Percentiles rank a stretch among this genome's conserved stretches.
phyloP scores from a whole-genome alignment of 92 coral and sea anemone species.

The Chrysogorgia sp. region DNA sequence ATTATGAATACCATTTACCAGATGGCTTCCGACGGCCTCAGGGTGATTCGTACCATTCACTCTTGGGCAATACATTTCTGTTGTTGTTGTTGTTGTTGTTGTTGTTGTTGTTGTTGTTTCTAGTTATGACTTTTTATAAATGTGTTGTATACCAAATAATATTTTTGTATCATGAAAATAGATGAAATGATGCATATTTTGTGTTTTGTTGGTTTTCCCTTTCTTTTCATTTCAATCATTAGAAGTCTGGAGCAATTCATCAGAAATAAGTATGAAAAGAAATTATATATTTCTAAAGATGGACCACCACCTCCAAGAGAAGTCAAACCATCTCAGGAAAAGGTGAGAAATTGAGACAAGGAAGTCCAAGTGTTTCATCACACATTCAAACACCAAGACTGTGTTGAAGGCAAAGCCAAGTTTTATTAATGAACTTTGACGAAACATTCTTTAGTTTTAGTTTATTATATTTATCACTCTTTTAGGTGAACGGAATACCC shows the following conservation, averaged over 20 bases:
- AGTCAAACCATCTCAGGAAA: constrained; percentile 25
- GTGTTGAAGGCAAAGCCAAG: too few relatives aligned
- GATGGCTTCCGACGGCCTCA: constrained; percentile 93
- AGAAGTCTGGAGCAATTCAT: constrained; percentile 89
- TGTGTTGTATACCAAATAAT: neutral
- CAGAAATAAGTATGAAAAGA: constrained; percentile 90
- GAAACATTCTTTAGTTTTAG: too few relatives aligned
- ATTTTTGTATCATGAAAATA: neutral
- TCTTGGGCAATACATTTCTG: neutral
- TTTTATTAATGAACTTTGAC: too few relatives aligned
- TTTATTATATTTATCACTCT: too few relatives aligned
- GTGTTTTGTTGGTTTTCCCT: constrained; percentile 10
- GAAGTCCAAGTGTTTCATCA: too few relatives aligned
- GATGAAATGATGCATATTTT: too few relatives aligned
- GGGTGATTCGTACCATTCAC: constrained; percentile 81
- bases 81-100: neutral
- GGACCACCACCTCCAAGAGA: constrained; percentile 75
- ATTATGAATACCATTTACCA: constrained; percentile 90
- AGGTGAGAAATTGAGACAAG: neutral
- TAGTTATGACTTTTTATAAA: too few relatives aligned
- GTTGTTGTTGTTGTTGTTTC: neutral
- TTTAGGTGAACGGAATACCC: too few relatives aligned
- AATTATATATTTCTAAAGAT: constrained; percentile 83
- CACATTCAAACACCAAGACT: neutral
- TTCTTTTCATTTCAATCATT: constrained; percentile 26